Base-by-base conservation (phyloP, 2,888 invertebrate species). In the Gibbula magus region DNA sequence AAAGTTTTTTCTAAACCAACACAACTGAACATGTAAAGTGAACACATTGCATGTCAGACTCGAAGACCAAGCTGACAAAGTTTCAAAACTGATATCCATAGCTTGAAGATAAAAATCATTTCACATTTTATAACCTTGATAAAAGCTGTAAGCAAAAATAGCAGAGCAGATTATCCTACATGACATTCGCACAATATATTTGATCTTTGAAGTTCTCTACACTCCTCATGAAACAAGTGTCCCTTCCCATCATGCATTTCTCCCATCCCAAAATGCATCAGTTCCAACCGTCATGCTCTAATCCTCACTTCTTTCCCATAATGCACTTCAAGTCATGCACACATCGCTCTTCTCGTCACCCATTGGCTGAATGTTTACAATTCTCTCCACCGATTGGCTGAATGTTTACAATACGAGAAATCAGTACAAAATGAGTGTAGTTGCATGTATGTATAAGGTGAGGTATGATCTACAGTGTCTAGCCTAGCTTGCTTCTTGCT, bases 321-420 rank as follows among this genome's bases (percentile, higher is more conserved):
- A 70, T 70, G 70, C 70, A 70, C 70, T 70, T 70, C 35, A 70
- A 35, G 16, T 70, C 70, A 70, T 70, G 70, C 70, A 70, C 70
- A 45, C 45, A 45, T 45, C 13, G 20, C 70, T 70, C 29, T 35
- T 61, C 61, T 61, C 61, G 16, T 61, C 29, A 25, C 25, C 13
- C 25, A 61, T 61, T 16, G 29, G 29, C 61, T 29, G 61, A 61
- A 61, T 45, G 45, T 45, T 45, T 45, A 45, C 45, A 45, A 45
- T 35, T 61, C 61, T 25, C 61, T 4, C 18, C 29, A 25, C 13
- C 2, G 61, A 61, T 61, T 29, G 29, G 29, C 29, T 29, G 61
- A 61, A 61, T 56, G 56, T 56, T 22, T 20, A 56, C 20, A 70
- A 70, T 70, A 39, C 13, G 8, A 35, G 70, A 35, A 70, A 20